Conservation (phyloP, 1,140 invertebrate species). For the Drosophila ambigua region DNA sequence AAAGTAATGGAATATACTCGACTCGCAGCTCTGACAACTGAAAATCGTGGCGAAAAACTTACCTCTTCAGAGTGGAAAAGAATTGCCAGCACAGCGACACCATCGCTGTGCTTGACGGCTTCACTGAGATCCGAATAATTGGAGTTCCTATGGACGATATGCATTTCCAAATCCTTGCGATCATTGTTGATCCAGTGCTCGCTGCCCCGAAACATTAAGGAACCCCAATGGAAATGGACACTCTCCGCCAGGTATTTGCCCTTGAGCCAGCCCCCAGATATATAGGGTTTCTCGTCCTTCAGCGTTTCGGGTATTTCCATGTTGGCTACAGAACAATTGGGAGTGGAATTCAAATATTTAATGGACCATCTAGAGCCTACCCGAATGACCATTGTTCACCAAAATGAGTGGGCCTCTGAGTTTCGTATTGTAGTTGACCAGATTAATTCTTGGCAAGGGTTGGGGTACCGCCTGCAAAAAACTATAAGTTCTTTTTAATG, state of each 20-base stretch:
- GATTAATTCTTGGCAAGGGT: constrained; percentile 87
- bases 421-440: constrained; percentile 87
- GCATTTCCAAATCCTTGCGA: constrained; percentile 70
- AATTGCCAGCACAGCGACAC: constrained; percentile 63
- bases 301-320: constrained; percentile 84
- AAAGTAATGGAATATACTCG: neutral
- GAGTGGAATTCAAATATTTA: neutral
- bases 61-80: constrained; percentile 62
- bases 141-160: constrained; percentile 69
- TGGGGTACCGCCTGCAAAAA: constrained; percentile 84
- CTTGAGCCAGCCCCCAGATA: constrained; percentile 86
- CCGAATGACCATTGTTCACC: constrained; percentile 88
- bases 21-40: no score
- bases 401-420: constrained; percentile 85
- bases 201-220: constrained; percentile 37
- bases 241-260: constrained; percentile 86
- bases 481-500: constrained; percentile 27
- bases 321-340: constrained; percentile 56
- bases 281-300: constrained; percentile 85
- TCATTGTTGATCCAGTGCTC: constrained; percentile 61
- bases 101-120: constrained; percentile 51
- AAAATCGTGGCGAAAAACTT: constrained; percentile 2
- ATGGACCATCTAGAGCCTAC: constrained; percentile 72
- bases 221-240: constrained; percentile 89
- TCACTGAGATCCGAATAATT: constrained; percentile 42